These are phyloP conservation scores for Sebastes vulpes DNA, from an alignment of 2,797 vertebrate species.

Conservation along the genomic window DNA sequence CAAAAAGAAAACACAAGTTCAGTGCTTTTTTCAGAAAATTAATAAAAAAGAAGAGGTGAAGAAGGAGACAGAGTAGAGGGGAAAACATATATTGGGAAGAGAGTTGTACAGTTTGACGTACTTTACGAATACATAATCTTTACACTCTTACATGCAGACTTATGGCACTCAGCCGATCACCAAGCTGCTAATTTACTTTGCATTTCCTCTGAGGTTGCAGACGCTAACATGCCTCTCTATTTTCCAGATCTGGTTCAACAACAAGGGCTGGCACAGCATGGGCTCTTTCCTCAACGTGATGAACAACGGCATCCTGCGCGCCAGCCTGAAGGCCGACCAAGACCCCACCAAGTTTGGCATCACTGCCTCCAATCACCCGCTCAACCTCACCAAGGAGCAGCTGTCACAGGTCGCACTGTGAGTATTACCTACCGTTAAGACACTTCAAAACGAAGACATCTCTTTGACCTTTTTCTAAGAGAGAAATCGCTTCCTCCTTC, in stretches of 20 bases:
- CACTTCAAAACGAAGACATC: neutral
- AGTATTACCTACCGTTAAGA: conserved; percentile 62
- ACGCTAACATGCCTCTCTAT: neutral
- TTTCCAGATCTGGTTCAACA: conserved; percentile 98
- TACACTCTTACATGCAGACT: neutral
- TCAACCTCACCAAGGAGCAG: conserved; percentile 99
- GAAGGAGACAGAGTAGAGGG: neutral
- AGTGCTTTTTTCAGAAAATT: neutral
- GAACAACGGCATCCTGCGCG: conserved; percentile 95
- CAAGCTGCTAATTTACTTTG: neutral
- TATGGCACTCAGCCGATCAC: neutral
- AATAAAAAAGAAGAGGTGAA: neutral
- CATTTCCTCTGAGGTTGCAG: neutral
- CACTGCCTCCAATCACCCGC: conserved; percentile 93
- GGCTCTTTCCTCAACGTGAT: conserved; percentile 95
- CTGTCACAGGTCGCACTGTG: conserved; percentile 97
- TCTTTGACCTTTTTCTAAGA: neutral
- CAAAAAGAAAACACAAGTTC: no score
- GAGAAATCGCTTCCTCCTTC: neutral
- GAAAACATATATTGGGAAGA: neutral
- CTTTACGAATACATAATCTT: no score
- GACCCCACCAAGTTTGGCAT: conserved; percentile 92
- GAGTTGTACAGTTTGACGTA: no score
- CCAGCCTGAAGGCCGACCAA: conserved; percentile 87
- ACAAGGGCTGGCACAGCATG: conserved; percentile 99